phyloP scores from a whole-genome alignment of 2,888 invertebrate species.

The Lottia scabra region DNA sequence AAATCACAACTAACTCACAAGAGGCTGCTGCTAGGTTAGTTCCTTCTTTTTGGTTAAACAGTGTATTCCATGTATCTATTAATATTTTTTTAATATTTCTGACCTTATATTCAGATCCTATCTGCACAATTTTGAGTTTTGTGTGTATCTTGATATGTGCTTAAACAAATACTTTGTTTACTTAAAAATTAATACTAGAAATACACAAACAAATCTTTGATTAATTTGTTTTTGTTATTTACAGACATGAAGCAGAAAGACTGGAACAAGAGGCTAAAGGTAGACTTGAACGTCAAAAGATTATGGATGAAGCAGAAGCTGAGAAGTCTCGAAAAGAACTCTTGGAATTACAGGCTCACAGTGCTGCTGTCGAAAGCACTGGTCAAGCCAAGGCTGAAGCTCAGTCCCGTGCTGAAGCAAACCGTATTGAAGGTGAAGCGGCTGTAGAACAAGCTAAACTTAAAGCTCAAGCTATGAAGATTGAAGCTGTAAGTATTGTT shows the following conservation, averaged over 20 bases:
- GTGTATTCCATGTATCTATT: no score
- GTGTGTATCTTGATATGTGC: no score
- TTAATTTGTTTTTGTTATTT: not conserved
- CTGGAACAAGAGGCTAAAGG: constrained; percentile 72
- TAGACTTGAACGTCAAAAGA: constrained; percentile 71
- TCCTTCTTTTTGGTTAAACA: no score
- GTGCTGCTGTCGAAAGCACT: constrained; percentile 71
- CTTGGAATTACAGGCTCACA: constrained; percentile 70
- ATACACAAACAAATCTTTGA: no score
- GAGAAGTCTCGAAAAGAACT: constrained; percentile 69
- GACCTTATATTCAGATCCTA: no score
- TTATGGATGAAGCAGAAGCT: constrained; percentile 71
- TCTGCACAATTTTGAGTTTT: no score
- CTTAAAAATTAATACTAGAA: no score
- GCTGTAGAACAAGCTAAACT: constrained; percentile 71
- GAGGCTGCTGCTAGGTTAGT: constrained; percentile 71
- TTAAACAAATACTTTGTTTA: no score
- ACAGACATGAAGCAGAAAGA: constrained; percentile 71
- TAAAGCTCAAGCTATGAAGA: constrained; percentile 70
- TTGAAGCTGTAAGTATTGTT: constrained; percentile 69
- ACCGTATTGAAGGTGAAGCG: constrained; percentile 71
- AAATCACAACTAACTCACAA: constrained; percentile 73
- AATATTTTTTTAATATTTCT: no score
- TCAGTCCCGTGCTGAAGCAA: constrained; percentile 70
- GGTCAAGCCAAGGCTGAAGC: constrained; percentile 73